Conservation (phyloP, 2,797 vertebrate species). For the Intellagama lesueurii region DNA sequence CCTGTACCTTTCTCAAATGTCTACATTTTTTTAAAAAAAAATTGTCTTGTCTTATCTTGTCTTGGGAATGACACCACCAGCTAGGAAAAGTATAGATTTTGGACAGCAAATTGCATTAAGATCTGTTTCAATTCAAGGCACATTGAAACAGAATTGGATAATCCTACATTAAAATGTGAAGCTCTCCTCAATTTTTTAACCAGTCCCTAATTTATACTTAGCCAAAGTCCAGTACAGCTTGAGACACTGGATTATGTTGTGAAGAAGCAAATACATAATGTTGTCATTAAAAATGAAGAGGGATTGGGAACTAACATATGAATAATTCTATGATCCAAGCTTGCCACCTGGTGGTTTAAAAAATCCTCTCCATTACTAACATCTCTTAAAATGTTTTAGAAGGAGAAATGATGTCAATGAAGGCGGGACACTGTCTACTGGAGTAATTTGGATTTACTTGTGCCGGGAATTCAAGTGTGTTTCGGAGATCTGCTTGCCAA, state of each 20-base stretch:
- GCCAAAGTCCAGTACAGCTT: not conserved
- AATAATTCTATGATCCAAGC: slow-evolving; percentile 48
- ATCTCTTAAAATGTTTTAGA: not conserved
- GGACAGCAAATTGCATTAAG: too few species aligned
- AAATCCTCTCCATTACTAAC: slow-evolving; percentile 3
- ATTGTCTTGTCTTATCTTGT: too few species aligned
- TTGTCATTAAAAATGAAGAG: not conserved
- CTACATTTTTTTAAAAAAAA: too few species aligned
- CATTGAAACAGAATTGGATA: too few species aligned
- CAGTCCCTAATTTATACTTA: not conserved
- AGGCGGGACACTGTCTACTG: not conserved
- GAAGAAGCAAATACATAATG: fast-evolving
- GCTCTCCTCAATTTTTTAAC: not conserved
- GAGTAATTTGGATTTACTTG: not conserved
- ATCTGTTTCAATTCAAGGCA: too few species aligned
- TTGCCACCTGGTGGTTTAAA: slow-evolving; percentile 64
- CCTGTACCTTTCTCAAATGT: too few species aligned
- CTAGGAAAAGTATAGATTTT: too few species aligned
- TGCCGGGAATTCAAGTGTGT: not conserved
- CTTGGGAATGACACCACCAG: too few species aligned
- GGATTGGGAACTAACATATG: not conserved
- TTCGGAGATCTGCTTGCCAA: not conserved
- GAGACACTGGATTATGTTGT: fast-evolving
- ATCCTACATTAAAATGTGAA: too few species aligned
- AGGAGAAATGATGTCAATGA: not conserved